A percentile compares a stretch with the other conserved stretches of the same genome.
Evolutionary conservation across 2,113 vertebrate genomes (phyloP).

Genomic region (Rhinolophus sinicus): DNA sequence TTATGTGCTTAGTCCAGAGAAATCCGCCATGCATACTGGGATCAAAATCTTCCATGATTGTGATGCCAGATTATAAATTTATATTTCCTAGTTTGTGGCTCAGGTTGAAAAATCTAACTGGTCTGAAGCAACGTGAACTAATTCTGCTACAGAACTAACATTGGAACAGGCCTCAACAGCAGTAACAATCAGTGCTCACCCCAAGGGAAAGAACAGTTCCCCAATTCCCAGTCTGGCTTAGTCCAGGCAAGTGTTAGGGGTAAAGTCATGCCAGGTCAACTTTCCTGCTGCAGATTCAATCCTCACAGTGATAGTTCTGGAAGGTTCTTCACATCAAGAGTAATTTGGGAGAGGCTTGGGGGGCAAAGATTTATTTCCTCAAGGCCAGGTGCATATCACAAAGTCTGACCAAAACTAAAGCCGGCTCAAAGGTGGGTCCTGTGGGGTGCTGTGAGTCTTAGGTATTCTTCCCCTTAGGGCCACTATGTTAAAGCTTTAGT

Average conservation of each 20-base stretch:
- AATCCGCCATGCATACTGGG: not conserved
- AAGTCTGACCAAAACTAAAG: not conserved
- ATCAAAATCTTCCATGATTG: not conserved
- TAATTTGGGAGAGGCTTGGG: not conserved
- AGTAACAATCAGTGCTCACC: not conserved
- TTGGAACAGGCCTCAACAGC: not conserved
- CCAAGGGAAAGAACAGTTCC: not conserved
- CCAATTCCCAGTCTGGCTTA: not conserved
- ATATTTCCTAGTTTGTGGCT: not conserved
- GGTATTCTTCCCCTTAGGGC: not conserved
- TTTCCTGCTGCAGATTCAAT: not conserved
- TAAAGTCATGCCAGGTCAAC: not conserved
- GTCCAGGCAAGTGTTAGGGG: not conserved
- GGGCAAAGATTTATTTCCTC: not conserved
- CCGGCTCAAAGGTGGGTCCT: not conserved
- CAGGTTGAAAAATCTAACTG: slow-evolving; percentile 9
- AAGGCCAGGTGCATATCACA: not conserved
- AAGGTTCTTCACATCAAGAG: not conserved
- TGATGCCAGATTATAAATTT: not conserved
- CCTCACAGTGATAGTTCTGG: not conserved
- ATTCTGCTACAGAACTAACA: slow-evolving; percentile 35
- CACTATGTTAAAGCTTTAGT: not conserved
- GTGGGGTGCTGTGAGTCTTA: not conserved
- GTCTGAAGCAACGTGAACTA: not conserved
- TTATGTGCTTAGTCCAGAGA: not conserved